Conservation (phyloP, 2,113 vertebrate genomes). For the Ascaphus truei region DNA sequence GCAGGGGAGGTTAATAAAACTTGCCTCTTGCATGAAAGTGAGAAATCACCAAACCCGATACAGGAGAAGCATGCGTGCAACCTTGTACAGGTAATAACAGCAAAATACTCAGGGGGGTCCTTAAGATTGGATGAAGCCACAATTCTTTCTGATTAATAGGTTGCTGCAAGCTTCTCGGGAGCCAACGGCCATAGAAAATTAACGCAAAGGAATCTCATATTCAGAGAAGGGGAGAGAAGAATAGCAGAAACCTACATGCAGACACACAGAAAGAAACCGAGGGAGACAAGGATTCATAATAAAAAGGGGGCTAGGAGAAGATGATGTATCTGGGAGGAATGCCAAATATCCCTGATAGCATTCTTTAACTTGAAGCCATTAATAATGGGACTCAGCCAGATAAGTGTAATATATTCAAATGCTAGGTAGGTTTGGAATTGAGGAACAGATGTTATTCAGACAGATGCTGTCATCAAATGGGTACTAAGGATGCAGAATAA, state of each 20-base stretch:
- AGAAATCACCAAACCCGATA: conserved; percentile 35
- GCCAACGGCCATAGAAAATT: conserved; percentile 36
- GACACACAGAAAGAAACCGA: conserved; percentile 8
- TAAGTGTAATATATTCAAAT: conserved; percentile 76
- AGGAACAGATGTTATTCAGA: conserved; percentile 67
- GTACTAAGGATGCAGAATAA: conserved; percentile 56
- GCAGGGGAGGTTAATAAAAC: conserved; percentile 55
- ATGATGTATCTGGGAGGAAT: conserved; percentile 51
- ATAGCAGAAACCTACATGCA: not conserved
- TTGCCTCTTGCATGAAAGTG: conserved; percentile 47
- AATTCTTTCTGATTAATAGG: conserved; percentile 60
- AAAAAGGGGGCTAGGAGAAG: conserved; percentile 33
- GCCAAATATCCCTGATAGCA: conserved; percentile 53
- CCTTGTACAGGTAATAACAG: conserved; percentile 61
- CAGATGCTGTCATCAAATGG: conserved; percentile 59
- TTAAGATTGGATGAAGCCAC: conserved; percentile 45
- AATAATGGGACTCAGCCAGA: conserved; percentile 63
- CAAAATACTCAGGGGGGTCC: conserved; percentile 54
- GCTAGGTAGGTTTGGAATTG: conserved; percentile 56
- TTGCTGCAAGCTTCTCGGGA: conserved; percentile 43
- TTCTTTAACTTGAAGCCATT: conserved; percentile 66
- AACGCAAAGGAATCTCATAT: conserved; percentile 27
- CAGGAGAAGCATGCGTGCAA: conserved; percentile 44
- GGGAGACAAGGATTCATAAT: conserved; percentile 19
- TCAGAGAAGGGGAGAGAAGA: not conserved